Evolutionary conservation across 2,888 invertebrate genomes (phyloP).

Genomic region (Sthenelais limicola): DNA sequence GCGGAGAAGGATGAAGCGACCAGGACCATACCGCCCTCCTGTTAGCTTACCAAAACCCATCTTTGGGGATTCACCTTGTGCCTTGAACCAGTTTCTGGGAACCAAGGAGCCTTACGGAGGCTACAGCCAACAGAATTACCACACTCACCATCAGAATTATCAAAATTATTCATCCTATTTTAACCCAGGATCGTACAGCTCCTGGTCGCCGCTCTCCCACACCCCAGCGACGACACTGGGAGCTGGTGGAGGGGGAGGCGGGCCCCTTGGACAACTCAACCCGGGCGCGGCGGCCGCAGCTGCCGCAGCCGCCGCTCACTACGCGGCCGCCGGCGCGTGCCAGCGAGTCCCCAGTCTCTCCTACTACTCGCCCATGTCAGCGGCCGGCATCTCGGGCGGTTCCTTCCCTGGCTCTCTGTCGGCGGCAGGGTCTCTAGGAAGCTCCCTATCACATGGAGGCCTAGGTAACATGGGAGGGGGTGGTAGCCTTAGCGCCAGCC

Average conservation of each 20-base stretch:
- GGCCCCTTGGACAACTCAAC: slow-evolving; percentile 25
- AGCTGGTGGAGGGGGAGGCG: slow-evolving; percentile 44
- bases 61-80: slow-evolving; percentile 64
- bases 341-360: slow-evolving; percentile 50
- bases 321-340: slow-evolving; percentile 61
- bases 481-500: background rate
- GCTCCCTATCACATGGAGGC: background rate
- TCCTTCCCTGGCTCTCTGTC: slow-evolving; percentile 20
- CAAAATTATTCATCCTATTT: slow-evolving; percentile 42
- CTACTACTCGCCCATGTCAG: slow-evolving; percentile 45
- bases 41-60: slow-evolving; percentile 64
- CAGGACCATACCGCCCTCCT: slow-evolving; percentile 62
- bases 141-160: slow-evolving; percentile 38
- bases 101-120: slow-evolving; percentile 53
- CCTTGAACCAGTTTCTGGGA: slow-evolving; percentile 61
- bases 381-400: slow-evolving; percentile 54
- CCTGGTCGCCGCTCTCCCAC: slow-evolving; percentile 48
- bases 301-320: slow-evolving; percentile 53
- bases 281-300: background rate
- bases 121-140: slow-evolving; percentile 31
- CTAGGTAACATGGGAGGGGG: background rate
- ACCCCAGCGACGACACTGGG: slow-evolving; percentile 48
- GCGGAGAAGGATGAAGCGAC: slow-evolving; percentile 93
- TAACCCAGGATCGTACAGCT: slow-evolving; percentile 48
- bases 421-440: background rate